Evolutionary conservation across 2,888 invertebrate genomes (phyloP), one percentile per base, ranked within the genome.

Genomic region (Troides oblongomaculatus): DNA sequence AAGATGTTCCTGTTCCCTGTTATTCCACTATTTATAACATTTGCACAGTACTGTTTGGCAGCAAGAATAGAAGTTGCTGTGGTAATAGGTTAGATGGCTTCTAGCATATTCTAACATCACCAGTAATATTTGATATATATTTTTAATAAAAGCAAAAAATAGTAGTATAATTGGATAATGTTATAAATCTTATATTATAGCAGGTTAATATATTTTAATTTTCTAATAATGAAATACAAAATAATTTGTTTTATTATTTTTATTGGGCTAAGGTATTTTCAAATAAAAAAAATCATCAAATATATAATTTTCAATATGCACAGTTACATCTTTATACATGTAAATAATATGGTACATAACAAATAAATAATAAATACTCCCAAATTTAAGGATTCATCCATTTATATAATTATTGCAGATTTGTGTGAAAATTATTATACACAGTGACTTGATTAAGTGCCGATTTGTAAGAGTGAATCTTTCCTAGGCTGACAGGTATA

Each of bases 351-450:
- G 88, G 90, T 90, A 92, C 90, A 93, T 88, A 91, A 89, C 90
- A 90, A 92, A 92, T 88, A 92, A 92, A 92, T 90, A 92, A 91
- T 92, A 92, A 91, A 91, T 90, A 91, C 88, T 88, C 89, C 89
- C 88, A 87, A 89, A 85, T 87, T 88, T 86, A 84, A 85, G 86
- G 88, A 88, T 88, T 88, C 85, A 88, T 87, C 84, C 85, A 86
- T 88, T 84, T 85, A 84, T 86, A 86, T 89, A 78, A 77, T 76
- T 78, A 90, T 84, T 87, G 87, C 86, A 85, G 86, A 87, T 88
- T 88, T 88, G 87, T 89, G 90, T 89, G 86, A 87, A 84, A 84
- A 84, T 86, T 85, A 88, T 86, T 75, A 86, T 90, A 90, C 88
- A 90, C 83, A 86, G 86, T 88, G 87, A 87, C 83, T 85, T 86